Evolutionary conservation across 2,113 vertebrate species (phyloP).

Genomic region (Melanotaenia duboulayi): DNA sequence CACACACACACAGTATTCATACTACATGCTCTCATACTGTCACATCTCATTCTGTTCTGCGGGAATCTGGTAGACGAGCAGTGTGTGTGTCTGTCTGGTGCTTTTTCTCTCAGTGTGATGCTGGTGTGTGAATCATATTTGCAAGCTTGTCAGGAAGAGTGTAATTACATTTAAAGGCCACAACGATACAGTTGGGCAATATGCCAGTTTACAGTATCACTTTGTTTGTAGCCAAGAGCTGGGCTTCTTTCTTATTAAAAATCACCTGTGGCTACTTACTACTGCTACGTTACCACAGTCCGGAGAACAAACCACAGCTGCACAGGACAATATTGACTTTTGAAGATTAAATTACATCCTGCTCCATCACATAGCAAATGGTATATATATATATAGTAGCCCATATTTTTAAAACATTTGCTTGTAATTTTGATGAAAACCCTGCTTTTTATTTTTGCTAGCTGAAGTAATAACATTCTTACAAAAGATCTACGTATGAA

Average conservation of each 20-base stretch:
- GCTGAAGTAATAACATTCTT: background rate
- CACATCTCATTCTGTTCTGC: conserved; percentile 50
- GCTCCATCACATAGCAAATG: too few relatives aligned
- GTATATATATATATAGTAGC: too few relatives aligned
- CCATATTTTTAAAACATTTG: too few relatives aligned
- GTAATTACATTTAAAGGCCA: conserved; percentile 29
- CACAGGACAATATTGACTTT: too few relatives aligned
- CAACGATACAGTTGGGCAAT: background rate
- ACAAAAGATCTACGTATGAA: background rate
- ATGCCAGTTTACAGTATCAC: background rate
- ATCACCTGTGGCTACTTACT: background rate
- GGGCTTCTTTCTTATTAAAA: background rate
- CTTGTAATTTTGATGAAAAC: too few relatives aligned
- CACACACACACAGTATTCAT: conserved; percentile 19
- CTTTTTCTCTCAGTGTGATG: background rate
- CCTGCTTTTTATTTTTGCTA: background rate
- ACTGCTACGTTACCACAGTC: background rate
- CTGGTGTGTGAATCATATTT: conserved; percentile 21
- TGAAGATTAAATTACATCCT: too few relatives aligned
- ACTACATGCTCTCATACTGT: conserved; percentile 48
- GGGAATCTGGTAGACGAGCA: conserved; percentile 36
- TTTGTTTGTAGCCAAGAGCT: conserved; percentile 1
- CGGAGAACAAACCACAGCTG: background rate
- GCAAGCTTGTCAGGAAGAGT: conserved; percentile 19
- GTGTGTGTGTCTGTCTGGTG: conserved; percentile 8